Evolutionary conservation across 2,113 vertebrate genomes (phyloP), one percentile per base, ranked within the genome.

Genomic region (Halichoeres trimaculatus): DNA sequence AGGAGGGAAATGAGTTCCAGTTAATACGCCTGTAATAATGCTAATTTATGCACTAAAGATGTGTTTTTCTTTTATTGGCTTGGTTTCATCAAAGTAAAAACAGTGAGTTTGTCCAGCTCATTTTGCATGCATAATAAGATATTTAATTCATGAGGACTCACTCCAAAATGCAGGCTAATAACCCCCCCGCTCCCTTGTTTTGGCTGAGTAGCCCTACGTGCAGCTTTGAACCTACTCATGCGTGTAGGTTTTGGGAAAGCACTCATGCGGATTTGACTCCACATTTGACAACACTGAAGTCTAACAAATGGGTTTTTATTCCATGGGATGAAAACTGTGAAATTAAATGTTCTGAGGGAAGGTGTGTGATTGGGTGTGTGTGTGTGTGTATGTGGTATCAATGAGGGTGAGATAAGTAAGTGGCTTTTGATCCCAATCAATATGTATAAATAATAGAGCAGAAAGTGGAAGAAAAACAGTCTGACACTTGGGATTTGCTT

Each of bases 101-200:
- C 63, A 62, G 70, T 48, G 56, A 50, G 84, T 78, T 80, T 80
- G 60, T 84, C 84, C 78, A 54, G 54, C 66, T 83, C 36, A 16
- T 70, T 90, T 89, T 89, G 74, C 70, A 85, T 81, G 72, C 83
- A 38, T 91, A 85, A 92, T 90, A 89, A 73, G 63, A 89, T 92
- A 78, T 90, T 83, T 86, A 76, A 91, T 89, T 90, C 73, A 86
- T 89, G 81, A 85, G 74, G 56, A 84, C 61, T 81, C 73, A 60
- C 77, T 81, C 59, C 68, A 78, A 89, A 88, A 86, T 69, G 43
- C 52, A 19, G 38, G 61, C 71, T 80, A 84, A 70, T 79, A 84
- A 81, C 62, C 59, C 41, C 13, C 59, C 23, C 24, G 9, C 9
- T 30, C 30, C 19, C 8, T 52, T 5, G 2, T 76, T 83, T 80